These are phyloP conservation scores for Leucoraja erinaceus DNA, from an alignment of 2,113 vertebrate species.

Conservation along the genomic window DNA sequence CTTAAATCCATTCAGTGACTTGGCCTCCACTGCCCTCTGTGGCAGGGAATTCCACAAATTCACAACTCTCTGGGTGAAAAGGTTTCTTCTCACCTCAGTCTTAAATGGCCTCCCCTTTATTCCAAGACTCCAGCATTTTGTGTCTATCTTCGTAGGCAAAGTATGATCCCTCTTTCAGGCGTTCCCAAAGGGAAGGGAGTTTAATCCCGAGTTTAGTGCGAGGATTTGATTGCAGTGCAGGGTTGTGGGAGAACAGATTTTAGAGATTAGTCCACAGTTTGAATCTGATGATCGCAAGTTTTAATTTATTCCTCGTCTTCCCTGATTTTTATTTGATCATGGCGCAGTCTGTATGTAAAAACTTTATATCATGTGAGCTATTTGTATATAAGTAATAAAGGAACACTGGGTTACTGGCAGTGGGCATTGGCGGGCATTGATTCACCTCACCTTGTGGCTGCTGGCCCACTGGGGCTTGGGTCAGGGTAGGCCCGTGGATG, in stretches of 20 bases:
- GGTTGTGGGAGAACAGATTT: neutral
- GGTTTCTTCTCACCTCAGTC: too few relatives aligned
- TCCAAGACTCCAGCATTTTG: too few relatives aligned
- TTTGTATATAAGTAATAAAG: constrained; percentile 33
- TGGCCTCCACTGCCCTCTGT: too few relatives aligned
- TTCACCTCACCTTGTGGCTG: neutral
- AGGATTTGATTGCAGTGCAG: neutral
- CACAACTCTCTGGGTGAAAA: too few relatives aligned
- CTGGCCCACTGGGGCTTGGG: too few relatives aligned
- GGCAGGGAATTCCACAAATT: too few relatives aligned
- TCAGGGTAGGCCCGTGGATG: too few relatives aligned
- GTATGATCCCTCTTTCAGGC: neutral
- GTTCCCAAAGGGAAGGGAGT: neutral
- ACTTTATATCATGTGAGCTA: constrained; percentile 27
- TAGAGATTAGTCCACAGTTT: neutral
- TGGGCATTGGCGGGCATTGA: neutral
- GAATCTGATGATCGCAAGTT: neutral
- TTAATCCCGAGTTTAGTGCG: neutral
- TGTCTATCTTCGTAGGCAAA: too few relatives aligned
- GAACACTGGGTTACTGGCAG: neutral
- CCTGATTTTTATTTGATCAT: constrained; percentile 25
- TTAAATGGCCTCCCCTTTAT: too few relatives aligned
- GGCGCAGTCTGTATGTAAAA: constrained; percentile 1
- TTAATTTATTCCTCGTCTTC: neutral
- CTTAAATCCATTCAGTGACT: too few relatives aligned